These are phyloP conservation scores for Gobio occitaniae DNA, from an alignment of 2,797 vertebrate species.

Conservation along the genomic window DNA sequence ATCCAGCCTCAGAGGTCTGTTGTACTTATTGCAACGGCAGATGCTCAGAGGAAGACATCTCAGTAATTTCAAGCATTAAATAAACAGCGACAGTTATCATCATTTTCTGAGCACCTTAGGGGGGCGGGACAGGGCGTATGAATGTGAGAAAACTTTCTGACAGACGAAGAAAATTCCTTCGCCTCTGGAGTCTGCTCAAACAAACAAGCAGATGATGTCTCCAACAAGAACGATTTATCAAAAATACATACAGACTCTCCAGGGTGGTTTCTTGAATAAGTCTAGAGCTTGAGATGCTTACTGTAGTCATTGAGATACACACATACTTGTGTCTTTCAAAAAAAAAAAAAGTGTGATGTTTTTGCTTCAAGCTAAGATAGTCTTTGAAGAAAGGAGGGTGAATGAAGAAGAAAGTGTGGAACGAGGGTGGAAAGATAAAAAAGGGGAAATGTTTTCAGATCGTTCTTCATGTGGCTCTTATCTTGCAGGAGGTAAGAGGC, in stretches of 20 bases:
- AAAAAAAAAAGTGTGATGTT: conserved; percentile 5
- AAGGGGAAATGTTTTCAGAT: conserved; percentile 30
- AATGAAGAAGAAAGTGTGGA: conserved; percentile 25
- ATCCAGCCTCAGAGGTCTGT: conserved; percentile 28
- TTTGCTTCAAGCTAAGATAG: conserved; percentile 34
- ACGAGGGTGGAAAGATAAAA: conserved; percentile 4
- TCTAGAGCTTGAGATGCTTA: conserved; percentile 9
- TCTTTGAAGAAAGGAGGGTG: conserved; percentile 26
- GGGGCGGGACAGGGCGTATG: neutral
- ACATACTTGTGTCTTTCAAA: neutral
- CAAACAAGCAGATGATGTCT: conserved; percentile 46
- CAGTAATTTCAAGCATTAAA: conserved; percentile 41
- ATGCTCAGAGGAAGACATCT: conserved; percentile 37
- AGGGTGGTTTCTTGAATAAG: conserved; percentile 24
- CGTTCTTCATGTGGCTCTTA: conserved; percentile 4
- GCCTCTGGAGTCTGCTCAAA: conserved; percentile 38
- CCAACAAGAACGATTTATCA: conserved; percentile 42
- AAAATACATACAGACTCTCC: conserved; percentile 41
- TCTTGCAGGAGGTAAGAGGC: conserved; percentile 12
- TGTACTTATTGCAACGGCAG: conserved; percentile 15
- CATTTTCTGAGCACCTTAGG: conserved; percentile 39
- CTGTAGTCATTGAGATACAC: conserved; percentile 7
- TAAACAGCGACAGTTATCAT: conserved; percentile 44
- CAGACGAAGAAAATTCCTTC: conserved; percentile 40
- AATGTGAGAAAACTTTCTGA: conserved; percentile 7